A percentile compares a stretch with the other conserved stretches of the same genome.
These are phyloP conservation scores for Philotrypesis tridentata DNA, from an alignment of 1,140 invertebrate genomes.

Conservation along the genomic window DNA sequence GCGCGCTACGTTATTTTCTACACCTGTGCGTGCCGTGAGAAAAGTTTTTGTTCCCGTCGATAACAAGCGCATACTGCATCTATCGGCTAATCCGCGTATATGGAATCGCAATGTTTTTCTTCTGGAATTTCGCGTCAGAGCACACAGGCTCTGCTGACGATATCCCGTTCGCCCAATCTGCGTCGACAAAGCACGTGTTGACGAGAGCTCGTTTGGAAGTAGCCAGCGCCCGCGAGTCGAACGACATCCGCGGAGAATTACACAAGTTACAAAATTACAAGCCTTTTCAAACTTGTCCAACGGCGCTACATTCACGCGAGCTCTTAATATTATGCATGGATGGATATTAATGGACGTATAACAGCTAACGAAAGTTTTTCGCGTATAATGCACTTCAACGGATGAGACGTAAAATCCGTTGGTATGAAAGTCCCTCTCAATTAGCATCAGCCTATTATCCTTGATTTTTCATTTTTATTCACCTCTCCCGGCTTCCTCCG, in stretches of 20 bases:
- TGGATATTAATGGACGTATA: conserved; percentile 32
- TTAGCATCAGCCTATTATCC: neutral
- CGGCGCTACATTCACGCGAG: neutral
- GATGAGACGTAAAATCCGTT: neutral
- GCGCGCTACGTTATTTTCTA: neutral
- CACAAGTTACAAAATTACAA: neutral
- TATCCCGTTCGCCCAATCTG: no score
- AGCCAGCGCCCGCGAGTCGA: neutral
- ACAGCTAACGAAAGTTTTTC: conserved; percentile 28
- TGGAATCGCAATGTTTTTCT: neutral
- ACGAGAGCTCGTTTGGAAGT: neutral
- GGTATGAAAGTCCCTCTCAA: neutral
- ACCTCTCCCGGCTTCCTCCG: no score
- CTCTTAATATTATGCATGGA: conserved; percentile 41
- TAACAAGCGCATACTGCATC: neutral
- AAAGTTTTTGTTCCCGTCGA: neutral
- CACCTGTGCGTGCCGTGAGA: neutral
- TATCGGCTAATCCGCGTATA: neutral
- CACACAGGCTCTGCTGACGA: no score
- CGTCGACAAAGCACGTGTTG: neutral
- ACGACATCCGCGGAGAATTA: neutral
- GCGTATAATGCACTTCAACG: neutral
- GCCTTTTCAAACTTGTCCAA: neutral
- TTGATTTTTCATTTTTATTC: neutral
- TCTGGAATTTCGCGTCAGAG: no score